These are phyloP conservation scores for Aproaerema taeniolella DNA, from an alignment of 2,888 invertebrate species.

Conservation along the genomic window DNA sequence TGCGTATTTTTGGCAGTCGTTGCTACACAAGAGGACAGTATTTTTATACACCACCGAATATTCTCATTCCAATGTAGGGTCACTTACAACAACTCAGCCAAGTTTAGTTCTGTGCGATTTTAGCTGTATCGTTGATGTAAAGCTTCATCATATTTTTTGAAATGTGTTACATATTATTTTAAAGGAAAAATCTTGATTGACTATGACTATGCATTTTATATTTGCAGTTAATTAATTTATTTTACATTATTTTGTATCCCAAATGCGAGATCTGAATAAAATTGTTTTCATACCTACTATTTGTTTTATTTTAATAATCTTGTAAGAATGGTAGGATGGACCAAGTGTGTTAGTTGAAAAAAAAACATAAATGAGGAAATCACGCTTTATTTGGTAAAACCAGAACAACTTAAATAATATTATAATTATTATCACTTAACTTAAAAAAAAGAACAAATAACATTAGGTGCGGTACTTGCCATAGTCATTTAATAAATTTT, in stretches of 20 bases:
- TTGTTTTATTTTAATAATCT: slow-evolving; percentile 16
- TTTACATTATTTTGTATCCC: slow-evolving; percentile 33
- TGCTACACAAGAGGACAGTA: slow-evolving; percentile 34
- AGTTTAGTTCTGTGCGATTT: slow-evolving; percentile 42
- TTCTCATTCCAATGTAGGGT: slow-evolving; percentile 38
- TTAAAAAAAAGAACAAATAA: too few relatives aligned
- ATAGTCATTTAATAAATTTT: too few relatives aligned
- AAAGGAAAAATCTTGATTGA: slow-evolving; percentile 28
- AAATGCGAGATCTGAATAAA: slow-evolving; percentile 56
- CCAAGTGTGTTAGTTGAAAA: too few relatives aligned
- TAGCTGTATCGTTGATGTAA: slow-evolving; percentile 16
- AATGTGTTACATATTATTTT: neutral
- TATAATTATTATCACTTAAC: too few relatives aligned
- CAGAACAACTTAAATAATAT: too few relatives aligned
- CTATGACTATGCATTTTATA: slow-evolving; percentile 54
- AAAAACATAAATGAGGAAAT: too few relatives aligned
- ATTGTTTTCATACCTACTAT: slow-evolving; percentile 34
- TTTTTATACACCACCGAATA: slow-evolving; percentile 50
- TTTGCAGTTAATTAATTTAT: slow-evolving; percentile 37
- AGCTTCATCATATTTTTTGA: slow-evolving; percentile 5
- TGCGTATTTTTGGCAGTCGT: too few relatives aligned
- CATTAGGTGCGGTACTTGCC: too few relatives aligned
- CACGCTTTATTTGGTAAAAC: too few relatives aligned
- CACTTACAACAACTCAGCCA: neutral
- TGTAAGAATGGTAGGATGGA: neutral